Percentiles rank a stretch among this genome's conserved stretches.
phyloP scores from a whole-genome alignment of 2,888 invertebrate genomes.

The Athalia cordata region DNA sequence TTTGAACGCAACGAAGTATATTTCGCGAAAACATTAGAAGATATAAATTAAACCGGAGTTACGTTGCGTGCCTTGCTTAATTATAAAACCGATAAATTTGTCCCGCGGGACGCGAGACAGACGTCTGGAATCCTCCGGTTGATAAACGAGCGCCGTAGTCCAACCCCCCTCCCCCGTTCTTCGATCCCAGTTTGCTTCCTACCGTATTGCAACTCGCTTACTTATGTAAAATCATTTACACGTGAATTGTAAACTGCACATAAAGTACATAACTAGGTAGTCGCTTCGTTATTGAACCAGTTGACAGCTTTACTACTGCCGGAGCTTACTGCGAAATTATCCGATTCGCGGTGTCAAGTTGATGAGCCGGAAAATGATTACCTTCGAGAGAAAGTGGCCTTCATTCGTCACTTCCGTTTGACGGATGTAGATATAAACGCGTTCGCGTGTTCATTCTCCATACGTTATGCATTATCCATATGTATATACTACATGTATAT shows the following conservation, averaged over 20 bases:
- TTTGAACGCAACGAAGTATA: neutral
- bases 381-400: conserved; percentile 9
- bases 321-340: neutral
- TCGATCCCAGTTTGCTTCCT: conserved; percentile 25
- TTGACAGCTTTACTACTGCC: neutral
- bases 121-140: conserved; percentile 65
- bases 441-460: no score
- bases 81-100: conserved; percentile 72
- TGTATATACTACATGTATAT: neutral
- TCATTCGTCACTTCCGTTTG: conserved; percentile 23
- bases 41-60: conserved; percentile 66
- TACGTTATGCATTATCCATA: no score
- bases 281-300: conserved; percentile 32
- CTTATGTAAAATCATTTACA: conserved; percentile 33
- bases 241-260: conserved; percentile 12
- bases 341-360: conserved; percentile 1
- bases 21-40: conserved; percentile 47
- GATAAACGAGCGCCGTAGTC: conserved; percentile 64
- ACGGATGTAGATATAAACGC: neutral
- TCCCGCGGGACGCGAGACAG: conserved; percentile 61
- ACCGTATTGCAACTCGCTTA: conserved; percentile 14
- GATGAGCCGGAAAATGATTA: conserved; percentile 39
- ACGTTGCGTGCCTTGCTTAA: conserved; percentile 65
- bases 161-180: conserved; percentile 18
- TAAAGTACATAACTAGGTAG: conserved; percentile 24